These are phyloP conservation scores for Amazonetta brasiliensis DNA, from an alignment of 2,797 vertebrate species.

Conservation along the genomic window DNA sequence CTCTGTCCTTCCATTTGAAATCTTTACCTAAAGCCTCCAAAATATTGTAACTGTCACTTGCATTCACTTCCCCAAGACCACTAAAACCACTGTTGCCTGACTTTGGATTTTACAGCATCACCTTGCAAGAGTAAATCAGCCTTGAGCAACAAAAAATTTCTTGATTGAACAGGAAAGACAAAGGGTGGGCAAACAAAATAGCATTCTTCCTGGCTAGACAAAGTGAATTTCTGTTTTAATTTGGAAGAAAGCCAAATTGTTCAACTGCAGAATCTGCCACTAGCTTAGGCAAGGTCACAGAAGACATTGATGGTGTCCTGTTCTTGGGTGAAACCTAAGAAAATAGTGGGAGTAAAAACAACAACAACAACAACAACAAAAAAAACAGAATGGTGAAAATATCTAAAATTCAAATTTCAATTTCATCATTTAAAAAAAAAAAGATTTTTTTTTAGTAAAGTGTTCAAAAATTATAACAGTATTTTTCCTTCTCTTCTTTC, in stretches of 20 bases:
- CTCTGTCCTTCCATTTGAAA: neutral
- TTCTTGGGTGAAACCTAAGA: neutral
- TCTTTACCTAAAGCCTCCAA: neutral
- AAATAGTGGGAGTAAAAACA: neutral
- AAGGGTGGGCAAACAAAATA: neutral
- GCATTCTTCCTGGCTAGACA: neutral
- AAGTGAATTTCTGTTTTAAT: neutral
- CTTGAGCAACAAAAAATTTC: neutral
- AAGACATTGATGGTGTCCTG: neutral
- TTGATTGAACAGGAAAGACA: neutral
- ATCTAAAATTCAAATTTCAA: neutral
- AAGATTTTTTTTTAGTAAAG: neutral
- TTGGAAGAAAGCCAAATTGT: neutral
- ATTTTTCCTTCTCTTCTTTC: neutral
- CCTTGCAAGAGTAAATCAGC: neutral
- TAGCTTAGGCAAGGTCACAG: neutral
- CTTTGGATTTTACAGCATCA: neutral
- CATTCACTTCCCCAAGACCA: neutral
- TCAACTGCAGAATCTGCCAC: neutral
- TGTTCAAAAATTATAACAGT: neutral
- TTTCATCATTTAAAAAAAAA: neutral
- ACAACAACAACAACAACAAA: too few relatives aligned
- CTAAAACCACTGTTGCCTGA: fast-evolving
- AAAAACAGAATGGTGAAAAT: neutral
- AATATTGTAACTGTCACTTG: neutral